phyloP scores from a whole-genome alignment of 2,113 vertebrate genomes.

The Engraulis encrasicolus region DNA sequence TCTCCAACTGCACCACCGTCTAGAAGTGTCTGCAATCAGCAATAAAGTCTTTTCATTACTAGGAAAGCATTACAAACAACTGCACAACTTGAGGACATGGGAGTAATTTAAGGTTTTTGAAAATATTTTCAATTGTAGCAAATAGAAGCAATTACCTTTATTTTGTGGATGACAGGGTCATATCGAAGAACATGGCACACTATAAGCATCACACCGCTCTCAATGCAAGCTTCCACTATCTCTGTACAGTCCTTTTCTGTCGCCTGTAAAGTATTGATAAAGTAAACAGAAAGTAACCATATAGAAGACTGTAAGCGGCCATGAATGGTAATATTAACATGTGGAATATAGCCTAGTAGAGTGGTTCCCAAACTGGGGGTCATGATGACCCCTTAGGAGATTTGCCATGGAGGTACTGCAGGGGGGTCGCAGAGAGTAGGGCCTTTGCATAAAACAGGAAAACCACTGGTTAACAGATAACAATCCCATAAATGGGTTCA shows the following conservation, averaged over 20 bases:
- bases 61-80: not conserved
- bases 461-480: too few species aligned
- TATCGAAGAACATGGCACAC: slow-evolving; percentile 84
- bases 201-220: slow-evolving; percentile 72
- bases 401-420: too few species aligned
- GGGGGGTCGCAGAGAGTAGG: too few species aligned
- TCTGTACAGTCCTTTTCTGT: slow-evolving; percentile 76
- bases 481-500: too few species aligned
- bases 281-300: not conserved
- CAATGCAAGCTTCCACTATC: slow-evolving; percentile 72
- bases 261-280: too few species aligned
- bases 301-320: not conserved
- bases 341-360: not conserved
- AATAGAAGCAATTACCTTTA: slow-evolving; percentile 70
- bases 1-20: slow-evolving; percentile 77
- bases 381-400: too few species aligned
- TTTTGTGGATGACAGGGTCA: slow-evolving; percentile 73
- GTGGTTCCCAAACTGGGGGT: too few species aligned
- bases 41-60: not conserved
- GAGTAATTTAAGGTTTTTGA: too few species aligned
- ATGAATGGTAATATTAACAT: not conserved
- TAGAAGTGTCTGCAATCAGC: slow-evolving; percentile 71
- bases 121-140: not conserved
- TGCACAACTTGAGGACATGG: too few species aligned
- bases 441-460: too few species aligned